Evolutionary conservation across 2,888 invertebrate genomes (phyloP).

Genomic region (Dolomedes plantarius): DNA sequence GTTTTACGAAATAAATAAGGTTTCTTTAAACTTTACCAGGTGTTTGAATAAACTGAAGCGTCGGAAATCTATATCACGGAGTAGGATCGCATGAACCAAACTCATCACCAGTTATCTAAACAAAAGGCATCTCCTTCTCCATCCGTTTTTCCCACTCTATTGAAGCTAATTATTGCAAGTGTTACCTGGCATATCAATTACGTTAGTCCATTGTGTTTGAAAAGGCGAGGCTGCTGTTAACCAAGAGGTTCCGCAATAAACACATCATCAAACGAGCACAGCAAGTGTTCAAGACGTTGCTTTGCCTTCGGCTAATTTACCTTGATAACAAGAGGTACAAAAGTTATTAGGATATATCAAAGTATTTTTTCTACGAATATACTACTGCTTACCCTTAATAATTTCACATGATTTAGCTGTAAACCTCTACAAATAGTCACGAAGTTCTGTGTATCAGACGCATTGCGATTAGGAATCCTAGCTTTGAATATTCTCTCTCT

Average conservation of each 20-base stretch:
- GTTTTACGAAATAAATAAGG: too few relatives aligned
- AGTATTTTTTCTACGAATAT: background rate
- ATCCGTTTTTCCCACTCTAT: background rate
- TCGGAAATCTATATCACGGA: background rate
- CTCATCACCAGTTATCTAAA: background rate
- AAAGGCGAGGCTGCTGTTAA: constrained; percentile 43
- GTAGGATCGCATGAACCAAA: background rate
- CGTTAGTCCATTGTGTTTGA: constrained; percentile 33
- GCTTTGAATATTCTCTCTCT: too few relatives aligned
- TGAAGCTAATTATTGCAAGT: constrained; percentile 25
- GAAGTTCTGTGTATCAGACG: too few relatives aligned
- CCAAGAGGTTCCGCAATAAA: constrained; percentile 37
- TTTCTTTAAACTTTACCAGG: too few relatives aligned
- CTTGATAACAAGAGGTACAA: background rate
- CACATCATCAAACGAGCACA: constrained; percentile 17
- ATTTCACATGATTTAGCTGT: background rate
- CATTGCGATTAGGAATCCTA: too few relatives aligned
- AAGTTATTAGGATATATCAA: background rate
- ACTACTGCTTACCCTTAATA: background rate
- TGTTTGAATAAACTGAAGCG: too few relatives aligned
- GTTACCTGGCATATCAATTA: constrained; percentile 55
- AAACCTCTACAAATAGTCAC: background rate
- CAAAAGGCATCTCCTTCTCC: background rate
- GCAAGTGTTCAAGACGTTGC: background rate
- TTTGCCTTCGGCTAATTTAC: background rate